These are phyloP conservation scores for Acromyrmex charruanus DNA, from an alignment of 1,140 invertebrate genomes.

Conservation along the genomic window DNA sequence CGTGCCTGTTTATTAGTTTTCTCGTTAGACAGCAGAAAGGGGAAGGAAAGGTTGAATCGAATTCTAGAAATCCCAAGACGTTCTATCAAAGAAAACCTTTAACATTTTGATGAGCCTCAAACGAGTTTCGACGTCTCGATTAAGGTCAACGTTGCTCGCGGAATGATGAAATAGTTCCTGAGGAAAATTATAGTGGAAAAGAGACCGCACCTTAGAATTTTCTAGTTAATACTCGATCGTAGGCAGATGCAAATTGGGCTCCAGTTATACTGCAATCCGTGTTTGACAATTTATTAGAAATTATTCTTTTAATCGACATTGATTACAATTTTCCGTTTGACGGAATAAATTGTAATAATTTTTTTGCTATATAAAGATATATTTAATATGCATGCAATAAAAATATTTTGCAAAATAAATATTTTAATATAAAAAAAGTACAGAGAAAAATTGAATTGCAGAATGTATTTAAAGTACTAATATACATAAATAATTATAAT, in stretches of 20 bases:
- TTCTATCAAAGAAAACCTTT: conserved; percentile 55
- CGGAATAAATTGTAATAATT: conserved; percentile 4
- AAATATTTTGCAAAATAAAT: background rate
- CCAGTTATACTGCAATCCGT: conserved; percentile 8
- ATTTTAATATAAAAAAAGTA: too few relatives aligned
- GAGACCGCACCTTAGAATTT: conserved; percentile 40
- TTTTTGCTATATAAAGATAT: background rate
- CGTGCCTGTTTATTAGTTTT: background rate
- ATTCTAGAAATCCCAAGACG: conserved; percentile 36
- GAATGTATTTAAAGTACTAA: background rate
- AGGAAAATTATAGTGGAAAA: conserved; percentile 63
- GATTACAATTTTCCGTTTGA: background rate
- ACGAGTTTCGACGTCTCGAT: conserved; percentile 75
- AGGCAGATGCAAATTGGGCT: conserved; percentile 39
- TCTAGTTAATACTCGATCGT: conserved; percentile 50
- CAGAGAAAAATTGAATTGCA: background rate
- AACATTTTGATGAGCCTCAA: conserved; percentile 53
- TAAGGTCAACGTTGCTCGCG: conserved; percentile 60
- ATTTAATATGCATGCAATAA: background rate
- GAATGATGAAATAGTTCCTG: conserved; percentile 53
- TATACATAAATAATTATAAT: background rate
- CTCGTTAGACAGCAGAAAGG: background rate
- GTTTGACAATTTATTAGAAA: conserved; percentile 41
- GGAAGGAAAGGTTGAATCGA: conserved; percentile 5
- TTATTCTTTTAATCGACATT: conserved; percentile 14